Evolutionary conservation across 2,797 vertebrate genomes (phyloP), one percentile per base, ranked within the genome.

Genomic region (Orestias chungarensis): DNA sequence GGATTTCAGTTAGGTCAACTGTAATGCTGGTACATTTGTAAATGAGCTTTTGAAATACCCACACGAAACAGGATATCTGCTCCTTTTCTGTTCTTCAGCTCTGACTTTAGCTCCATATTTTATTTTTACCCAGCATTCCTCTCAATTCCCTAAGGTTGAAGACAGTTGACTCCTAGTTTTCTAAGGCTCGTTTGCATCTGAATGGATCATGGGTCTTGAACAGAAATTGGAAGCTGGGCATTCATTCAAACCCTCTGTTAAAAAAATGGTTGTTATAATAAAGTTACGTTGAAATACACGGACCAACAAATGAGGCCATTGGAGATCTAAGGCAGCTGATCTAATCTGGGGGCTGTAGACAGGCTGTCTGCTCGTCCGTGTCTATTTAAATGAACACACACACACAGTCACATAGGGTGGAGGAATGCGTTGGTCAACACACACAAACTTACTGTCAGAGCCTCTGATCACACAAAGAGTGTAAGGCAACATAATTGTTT

Each of bases 321-420:
- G 10, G 66, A 80, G 71, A 74, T 72, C 69, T 62, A 79, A 78
- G 70, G 80, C 75, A 82, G 76, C 64, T 80, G 84, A 91, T 90
- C 90, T 93, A 93, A 93, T 91, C 91, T 87, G 80, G 89, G 70
- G 75, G 38, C 88, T 80, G 75, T 59, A 92, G 93, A 92, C 93
- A 90, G 68, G 62, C 89, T 61, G 90, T 93, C 93, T 93, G 76
- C 69, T 70, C 76, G 66, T 79, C 82, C 87, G 86, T 88, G 81
- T 92, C 89, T 90, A 83, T 86, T 89, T 86, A 91, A 89, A 89
- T 44, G 64, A 6, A 49, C 75, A 64, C 59, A 43, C 57, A 62
- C 43, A 54, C 70, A 69, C 68, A 64, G 68, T 43, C 23, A 64
- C 80, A 68, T 71, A 74, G 47, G 55, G 66, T 71, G 81, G 66